These are phyloP conservation scores for Glossophaga mutica DNA, from an alignment of 2,797 vertebrate genomes.

Conservation along the genomic window DNA sequence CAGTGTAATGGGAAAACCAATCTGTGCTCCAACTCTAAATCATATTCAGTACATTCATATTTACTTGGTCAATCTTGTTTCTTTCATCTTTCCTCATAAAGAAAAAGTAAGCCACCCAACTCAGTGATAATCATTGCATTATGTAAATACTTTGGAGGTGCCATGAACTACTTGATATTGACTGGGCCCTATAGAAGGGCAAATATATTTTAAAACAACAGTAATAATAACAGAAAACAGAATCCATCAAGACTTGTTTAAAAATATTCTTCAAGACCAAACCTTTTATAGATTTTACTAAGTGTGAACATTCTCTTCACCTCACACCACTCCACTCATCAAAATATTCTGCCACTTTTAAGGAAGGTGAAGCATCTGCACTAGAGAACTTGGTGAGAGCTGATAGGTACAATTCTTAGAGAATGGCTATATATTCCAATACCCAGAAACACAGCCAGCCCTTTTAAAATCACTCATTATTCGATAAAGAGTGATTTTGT, in stretches of 20 bases:
- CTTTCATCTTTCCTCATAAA: constrained; percentile 21
- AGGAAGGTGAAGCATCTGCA: background rate
- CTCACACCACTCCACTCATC: background rate
- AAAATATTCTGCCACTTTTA: background rate
- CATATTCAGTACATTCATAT: constrained; percentile 67
- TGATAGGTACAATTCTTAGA: background rate
- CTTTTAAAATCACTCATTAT: constrained; percentile 30
- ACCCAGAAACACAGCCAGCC: background rate
- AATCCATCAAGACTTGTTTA: background rate
- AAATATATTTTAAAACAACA: constrained; percentile 20
- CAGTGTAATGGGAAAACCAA: constrained; percentile 65
- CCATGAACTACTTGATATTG: background rate
- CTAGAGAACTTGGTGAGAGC: background rate
- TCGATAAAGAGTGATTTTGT: constrained; percentile 39
- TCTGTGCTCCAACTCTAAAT: constrained; percentile 62
- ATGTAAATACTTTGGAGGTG: constrained; percentile 1
- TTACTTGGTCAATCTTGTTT: constrained; percentile 64
- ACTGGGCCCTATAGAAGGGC: background rate
- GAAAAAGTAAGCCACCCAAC: constrained; percentile 33
- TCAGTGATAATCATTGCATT: constrained; percentile 24
- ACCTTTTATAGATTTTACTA: constrained; percentile 1
- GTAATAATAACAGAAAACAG: background rate
- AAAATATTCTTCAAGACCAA: constrained; percentile 22
- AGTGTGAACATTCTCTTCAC: background rate
- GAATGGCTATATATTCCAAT: background rate